phyloP scores from a whole-genome alignment of 2,113 vertebrate genomes.

The Pomatostomus ruficeps region DNA sequence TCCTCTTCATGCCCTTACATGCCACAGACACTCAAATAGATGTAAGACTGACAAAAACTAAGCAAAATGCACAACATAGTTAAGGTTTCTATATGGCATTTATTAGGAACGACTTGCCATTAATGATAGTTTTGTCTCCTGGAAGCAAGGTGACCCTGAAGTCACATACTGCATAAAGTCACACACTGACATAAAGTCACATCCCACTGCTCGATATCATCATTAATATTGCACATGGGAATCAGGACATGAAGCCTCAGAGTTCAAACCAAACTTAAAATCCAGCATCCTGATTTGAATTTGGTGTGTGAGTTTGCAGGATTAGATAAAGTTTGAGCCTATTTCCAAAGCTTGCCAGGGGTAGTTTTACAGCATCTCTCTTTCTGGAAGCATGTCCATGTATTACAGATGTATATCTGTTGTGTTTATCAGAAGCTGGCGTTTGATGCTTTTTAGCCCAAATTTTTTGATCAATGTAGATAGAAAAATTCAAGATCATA shows the following conservation, averaged over 20 bases:
- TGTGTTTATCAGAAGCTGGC: neutral
- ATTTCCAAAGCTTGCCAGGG: neutral
- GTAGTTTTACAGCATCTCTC: neutral
- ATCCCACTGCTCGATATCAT: neutral
- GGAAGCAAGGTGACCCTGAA: neutral
- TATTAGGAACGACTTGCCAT: fast-evolving
- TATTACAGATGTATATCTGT: neutral
- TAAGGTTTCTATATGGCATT: neutral
- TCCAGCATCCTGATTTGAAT: neutral
- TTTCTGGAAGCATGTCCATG: neutral
- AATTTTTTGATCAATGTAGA: neutral
- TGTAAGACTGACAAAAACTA: neutral
- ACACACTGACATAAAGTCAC: neutral
- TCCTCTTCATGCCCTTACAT: neutral
- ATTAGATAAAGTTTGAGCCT: neutral
- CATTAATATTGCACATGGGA: neutral
- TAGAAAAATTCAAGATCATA: neutral
- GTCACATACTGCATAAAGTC: neutral
- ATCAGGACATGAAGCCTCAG: neutral
- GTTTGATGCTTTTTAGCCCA: neutral
- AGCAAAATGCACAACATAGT: neutral
- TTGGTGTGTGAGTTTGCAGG: neutral
- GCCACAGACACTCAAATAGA: neutral
- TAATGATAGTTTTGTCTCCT: neutral
- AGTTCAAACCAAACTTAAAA: neutral